These are phyloP conservation scores for Hephaestus fuliginosus DNA, from an alignment of 2,797 vertebrate species.

Conservation along the genomic window DNA sequence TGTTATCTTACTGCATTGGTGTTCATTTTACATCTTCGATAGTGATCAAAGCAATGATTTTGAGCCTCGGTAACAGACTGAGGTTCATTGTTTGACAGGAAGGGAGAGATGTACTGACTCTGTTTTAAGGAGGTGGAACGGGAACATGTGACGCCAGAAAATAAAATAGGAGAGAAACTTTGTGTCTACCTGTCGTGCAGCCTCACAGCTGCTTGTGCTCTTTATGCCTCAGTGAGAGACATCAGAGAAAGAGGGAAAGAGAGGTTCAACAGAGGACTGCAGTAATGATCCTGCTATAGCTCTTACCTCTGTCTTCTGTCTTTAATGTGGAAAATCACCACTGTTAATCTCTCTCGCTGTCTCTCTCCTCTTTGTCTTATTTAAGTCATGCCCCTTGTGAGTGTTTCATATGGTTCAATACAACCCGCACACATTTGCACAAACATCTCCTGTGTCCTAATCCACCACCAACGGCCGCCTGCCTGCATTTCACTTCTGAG, in stretches of 20 bases:
- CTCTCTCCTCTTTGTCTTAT: conserved; percentile 44
- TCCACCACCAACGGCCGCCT: conserved; percentile 24
- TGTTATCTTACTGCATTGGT: not conserved
- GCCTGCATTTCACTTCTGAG: conserved; percentile 16
- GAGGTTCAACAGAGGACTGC: conserved; percentile 33
- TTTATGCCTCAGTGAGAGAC: conserved; percentile 50
- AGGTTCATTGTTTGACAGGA: not conserved
- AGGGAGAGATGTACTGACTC: not conserved
- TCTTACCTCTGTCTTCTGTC: conserved; percentile 48
- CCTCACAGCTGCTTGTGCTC: conserved; percentile 40
- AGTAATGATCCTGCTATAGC: conserved; percentile 55
- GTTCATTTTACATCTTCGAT: conserved; percentile 5
- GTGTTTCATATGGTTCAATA: conserved; percentile 19
- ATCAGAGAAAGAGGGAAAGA: conserved; percentile 34
- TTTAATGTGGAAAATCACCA: conserved; percentile 70
- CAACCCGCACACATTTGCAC: conserved; percentile 20
- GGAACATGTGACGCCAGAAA: conserved; percentile 10
- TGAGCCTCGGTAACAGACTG: not conserved
- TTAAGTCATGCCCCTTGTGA: conserved; percentile 13
- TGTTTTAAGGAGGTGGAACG: conserved; percentile 22
- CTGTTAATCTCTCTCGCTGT: conserved; percentile 41
- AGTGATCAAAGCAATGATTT: conserved; percentile 2
- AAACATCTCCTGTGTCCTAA: conserved; percentile 9
- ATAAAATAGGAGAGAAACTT: conserved; percentile 24
- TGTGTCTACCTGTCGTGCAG: conserved; percentile 35